These are phyloP conservation scores for Torymus auratus DNA, from an alignment of 2,888 invertebrate genomes.

Conservation along the genomic window DNA sequence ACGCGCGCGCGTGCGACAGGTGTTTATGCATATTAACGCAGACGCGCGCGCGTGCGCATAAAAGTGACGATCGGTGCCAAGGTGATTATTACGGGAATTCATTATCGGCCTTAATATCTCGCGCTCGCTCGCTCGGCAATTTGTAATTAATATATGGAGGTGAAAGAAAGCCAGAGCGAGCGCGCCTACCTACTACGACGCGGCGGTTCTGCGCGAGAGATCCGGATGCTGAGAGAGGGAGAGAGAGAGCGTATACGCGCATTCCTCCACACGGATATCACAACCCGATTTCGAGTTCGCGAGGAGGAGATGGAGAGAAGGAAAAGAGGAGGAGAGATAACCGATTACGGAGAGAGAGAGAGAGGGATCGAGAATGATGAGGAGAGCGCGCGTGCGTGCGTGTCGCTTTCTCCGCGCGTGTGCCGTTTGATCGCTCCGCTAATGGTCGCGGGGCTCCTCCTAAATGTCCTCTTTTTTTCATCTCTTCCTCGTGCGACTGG, in stretches of 20 bases:
- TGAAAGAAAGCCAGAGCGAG: constrained; percentile 46
- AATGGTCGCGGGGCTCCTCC: constrained; percentile 10
- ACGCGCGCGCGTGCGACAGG: constrained; percentile 25
- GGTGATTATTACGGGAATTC: constrained; percentile 58
- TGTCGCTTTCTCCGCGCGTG: constrained; percentile 35
- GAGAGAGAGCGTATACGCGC: constrained; percentile 13
- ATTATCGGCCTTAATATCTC: constrained; percentile 54
- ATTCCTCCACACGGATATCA: constrained; percentile 13
- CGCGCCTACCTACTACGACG: too few relatives aligned
- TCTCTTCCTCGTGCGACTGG: too few relatives aligned
- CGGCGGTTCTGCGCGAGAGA: constrained; percentile 21
- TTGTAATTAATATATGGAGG: constrained; percentile 55
- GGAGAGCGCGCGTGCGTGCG: background rate
- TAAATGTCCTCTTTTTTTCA: constrained; percentile 15
- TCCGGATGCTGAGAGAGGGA: constrained; percentile 42
- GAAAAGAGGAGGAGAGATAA: constrained; percentile 26
- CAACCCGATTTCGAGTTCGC: constrained; percentile 50
- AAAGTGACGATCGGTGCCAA: constrained; percentile 52
- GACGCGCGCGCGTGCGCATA: background rate
- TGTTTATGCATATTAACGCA: constrained; percentile 35
- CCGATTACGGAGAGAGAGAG: constrained; percentile 31
- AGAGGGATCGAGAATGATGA: background rate
- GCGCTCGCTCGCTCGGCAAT: constrained; percentile 28
- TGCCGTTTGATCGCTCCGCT: constrained; percentile 15
- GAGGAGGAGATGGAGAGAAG: background rate